Percentiles rank a stretch among this genome's conserved stretches.
Evolutionary conservation across 2,888 invertebrate species (phyloP).

Genomic region (Calliphora vomitoria): DNA sequence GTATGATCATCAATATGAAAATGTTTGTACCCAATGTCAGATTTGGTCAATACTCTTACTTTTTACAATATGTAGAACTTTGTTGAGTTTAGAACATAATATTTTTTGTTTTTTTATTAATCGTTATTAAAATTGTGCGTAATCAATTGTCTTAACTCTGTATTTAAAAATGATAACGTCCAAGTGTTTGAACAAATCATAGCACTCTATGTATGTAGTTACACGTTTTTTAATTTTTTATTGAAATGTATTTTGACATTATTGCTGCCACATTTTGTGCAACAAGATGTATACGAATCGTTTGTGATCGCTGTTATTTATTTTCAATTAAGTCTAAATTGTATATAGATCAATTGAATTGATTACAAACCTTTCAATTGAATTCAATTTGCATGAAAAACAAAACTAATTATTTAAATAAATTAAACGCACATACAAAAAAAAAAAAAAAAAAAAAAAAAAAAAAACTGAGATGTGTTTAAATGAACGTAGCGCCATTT

Average conservation of each 20-base stretch:
- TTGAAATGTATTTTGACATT: constrained; percentile 35
- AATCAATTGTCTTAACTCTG: background rate
- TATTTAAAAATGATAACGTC: background rate
- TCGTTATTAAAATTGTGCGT: too few species aligned
- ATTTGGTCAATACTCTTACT: too few species aligned
- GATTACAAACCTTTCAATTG: constrained; percentile 70
- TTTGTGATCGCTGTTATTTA: constrained; percentile 58
- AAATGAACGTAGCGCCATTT: constrained; percentile 45
- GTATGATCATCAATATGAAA: too few species aligned
- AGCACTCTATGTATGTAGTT: background rate
- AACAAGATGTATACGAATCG: constrained; percentile 36
- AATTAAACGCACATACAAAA: constrained; percentile 43
- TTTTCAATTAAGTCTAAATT: constrained; percentile 60
- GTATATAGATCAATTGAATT: constrained; percentile 69
- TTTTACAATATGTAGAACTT: too few species aligned
- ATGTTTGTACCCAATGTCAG: too few species aligned
- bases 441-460: constrained; percentile 7
- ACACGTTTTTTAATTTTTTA: background rate
- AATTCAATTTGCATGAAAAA: constrained; percentile 67
- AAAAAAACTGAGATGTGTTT: constrained; percentile 8
- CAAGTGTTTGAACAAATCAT: background rate
- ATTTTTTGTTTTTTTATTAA: too few species aligned
- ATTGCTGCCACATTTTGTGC: constrained; percentile 38
- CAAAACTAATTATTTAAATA: constrained; percentile 58
- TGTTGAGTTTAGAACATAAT: too few species aligned